Conservation (phyloP, 2,113 vertebrate genomes). For the Phyllostomus discolor region DNA sequence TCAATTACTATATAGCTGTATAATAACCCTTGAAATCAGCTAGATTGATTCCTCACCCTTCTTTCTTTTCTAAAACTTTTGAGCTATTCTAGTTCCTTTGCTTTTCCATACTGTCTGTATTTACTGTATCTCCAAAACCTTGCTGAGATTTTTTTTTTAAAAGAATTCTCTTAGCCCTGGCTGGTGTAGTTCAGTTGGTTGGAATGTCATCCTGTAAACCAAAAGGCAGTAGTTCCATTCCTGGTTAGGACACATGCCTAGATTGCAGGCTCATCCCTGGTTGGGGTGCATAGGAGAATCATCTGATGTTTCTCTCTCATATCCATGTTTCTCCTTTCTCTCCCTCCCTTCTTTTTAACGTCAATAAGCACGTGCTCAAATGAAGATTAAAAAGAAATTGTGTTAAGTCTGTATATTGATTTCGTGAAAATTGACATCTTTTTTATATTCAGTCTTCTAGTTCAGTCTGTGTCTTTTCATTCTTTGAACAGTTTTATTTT, state of each 20-base stretch:
- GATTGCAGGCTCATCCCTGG: too few relatives aligned
- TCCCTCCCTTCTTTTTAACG: too few relatives aligned
- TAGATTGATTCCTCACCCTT: neutral
- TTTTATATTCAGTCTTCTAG: neutral
- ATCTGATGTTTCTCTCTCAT: too few relatives aligned
- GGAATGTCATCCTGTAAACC: too few relatives aligned
- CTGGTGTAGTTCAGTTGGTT: too few relatives aligned
- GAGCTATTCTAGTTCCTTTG: conserved; percentile 12
- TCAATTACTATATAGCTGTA: neutral
- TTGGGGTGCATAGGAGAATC: too few relatives aligned
- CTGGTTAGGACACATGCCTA: too few relatives aligned
- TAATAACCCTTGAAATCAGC: neutral
- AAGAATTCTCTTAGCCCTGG: neutral
- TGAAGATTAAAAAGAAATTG: neutral
- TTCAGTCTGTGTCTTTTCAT: neutral
- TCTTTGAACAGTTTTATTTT: neutral
- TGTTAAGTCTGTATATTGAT: neutral
- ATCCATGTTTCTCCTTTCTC: too few relatives aligned
- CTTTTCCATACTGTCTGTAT: neutral
- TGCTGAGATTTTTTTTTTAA: neutral
- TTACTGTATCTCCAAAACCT: neutral
- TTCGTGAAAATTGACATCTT: neutral
- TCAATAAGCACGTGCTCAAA: too few relatives aligned
- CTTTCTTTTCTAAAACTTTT: neutral
- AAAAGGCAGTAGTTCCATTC: too few relatives aligned